Evolutionary conservation across 2,888 invertebrate genomes (phyloP).

Genomic region (Ceriagrion tenellum): DNA sequence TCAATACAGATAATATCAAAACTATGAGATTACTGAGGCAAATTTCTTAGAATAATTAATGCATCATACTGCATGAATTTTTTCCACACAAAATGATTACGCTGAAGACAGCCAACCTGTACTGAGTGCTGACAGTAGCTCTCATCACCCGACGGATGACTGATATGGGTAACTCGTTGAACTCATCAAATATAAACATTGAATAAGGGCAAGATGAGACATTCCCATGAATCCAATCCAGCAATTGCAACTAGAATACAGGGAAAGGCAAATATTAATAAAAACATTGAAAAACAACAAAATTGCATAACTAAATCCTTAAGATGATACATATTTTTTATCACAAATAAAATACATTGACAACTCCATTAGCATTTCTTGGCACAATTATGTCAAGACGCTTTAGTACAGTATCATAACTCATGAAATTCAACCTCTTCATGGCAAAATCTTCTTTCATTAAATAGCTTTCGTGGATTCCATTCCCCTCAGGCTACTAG

Average conservation of each 20-base stretch:
- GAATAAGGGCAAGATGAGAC: slow-evolving; percentile 87
- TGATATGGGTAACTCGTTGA: slow-evolving; percentile 93
- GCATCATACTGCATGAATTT: not conserved
- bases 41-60: not conserved
- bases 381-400: no score
- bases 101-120: not conserved
- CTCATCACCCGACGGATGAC: slow-evolving; percentile 92
- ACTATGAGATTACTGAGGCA: not conserved
- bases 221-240: slow-evolving; percentile 82
- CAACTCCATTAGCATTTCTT: no score
- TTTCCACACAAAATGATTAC: not conserved
- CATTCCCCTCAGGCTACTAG: no score
- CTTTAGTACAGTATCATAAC: no score
- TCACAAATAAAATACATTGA: no score
- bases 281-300: no score
- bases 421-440: no score
- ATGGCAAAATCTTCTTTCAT: no score
- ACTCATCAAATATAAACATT: slow-evolving; percentile 98
- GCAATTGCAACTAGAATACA: slow-evolving; percentile 79
- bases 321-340: no score
- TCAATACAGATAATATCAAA: no score
- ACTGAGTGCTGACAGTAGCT: slow-evolving; percentile 80
- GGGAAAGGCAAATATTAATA: no score
- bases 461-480: no score
- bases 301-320: not conserved